Conservation (phyloP, 2,797 vertebrate species). For the Sebastes taczanowskii region DNA sequence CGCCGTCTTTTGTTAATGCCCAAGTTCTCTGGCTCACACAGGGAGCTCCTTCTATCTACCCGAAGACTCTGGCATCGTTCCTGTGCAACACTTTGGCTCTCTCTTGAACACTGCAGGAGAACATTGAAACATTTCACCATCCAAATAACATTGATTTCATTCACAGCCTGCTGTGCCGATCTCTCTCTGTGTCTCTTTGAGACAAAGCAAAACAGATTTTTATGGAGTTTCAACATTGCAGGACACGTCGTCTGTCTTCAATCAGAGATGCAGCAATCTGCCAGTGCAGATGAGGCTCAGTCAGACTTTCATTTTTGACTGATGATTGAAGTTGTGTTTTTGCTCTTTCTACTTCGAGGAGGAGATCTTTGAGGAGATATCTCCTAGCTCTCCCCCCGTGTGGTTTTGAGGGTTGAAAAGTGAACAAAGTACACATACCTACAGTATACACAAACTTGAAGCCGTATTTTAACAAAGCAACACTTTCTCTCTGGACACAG, state of each 20-base stretch:
- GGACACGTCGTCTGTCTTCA: conserved; percentile 51
- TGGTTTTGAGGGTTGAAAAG: conserved; percentile 15
- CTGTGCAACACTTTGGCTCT: conserved; percentile 12
- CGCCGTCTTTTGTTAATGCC: conserved; percentile 61
- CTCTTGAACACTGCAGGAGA: conserved; percentile 14
- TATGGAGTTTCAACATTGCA: conserved; percentile 29
- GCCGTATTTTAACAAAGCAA: conserved; percentile 10
- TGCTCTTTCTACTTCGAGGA: conserved; percentile 19
- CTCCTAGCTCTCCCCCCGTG: not conserved
- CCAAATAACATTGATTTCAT: conserved; percentile 32
- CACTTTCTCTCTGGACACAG: not conserved
- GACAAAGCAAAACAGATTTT: conserved; percentile 39
- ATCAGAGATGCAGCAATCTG: conserved; percentile 47
- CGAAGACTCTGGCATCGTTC: conserved; percentile 52
- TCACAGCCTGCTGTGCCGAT: not conserved
- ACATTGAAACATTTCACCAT: conserved; percentile 33
- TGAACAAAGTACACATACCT: conserved; percentile 8
- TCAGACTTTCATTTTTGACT: conserved; percentile 18
- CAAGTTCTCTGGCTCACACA: conserved; percentile 54
- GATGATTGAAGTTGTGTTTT: conserved; percentile 24
- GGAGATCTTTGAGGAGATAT: conserved; percentile 15
- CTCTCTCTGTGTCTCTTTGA: not conserved
- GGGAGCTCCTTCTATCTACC: conserved; percentile 40
- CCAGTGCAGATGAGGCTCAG: conserved; percentile 24
- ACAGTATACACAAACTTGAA: not conserved